phyloP scores from a whole-genome alignment of 2,797 vertebrate genomes.

The Cirrhinus molitorella region DNA sequence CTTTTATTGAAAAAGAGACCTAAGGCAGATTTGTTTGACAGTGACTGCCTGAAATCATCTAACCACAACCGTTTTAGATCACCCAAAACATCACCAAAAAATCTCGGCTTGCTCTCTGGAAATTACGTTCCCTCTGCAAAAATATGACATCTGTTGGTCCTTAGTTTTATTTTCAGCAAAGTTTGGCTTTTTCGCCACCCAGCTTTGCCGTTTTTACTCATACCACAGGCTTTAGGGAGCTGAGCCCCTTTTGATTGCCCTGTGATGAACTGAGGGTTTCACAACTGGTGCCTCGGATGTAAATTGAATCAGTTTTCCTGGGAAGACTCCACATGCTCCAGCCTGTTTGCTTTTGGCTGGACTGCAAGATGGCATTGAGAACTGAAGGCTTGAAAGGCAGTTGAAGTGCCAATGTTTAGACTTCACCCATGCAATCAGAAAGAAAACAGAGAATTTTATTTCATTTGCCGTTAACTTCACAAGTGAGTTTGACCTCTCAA shows the following conservation, averaged over 20 bases:
- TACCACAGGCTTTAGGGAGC: conserved; percentile 50
- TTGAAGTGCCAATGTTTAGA: conserved; percentile 61
- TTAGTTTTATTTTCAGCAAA: conserved; percentile 62
- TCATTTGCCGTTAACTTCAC: conserved; percentile 16
- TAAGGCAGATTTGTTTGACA: conserved; percentile 54
- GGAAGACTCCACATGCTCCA: conserved; percentile 56
- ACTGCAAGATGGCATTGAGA: conserved; percentile 53
- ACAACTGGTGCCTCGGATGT: conserved; percentile 51
- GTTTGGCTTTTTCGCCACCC: conserved; percentile 50
- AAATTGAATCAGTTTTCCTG: conserved; percentile 61
- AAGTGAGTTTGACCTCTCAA: conserved; percentile 33
- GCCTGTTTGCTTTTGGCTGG: conserved; percentile 65
- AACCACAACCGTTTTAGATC: conserved; percentile 45
- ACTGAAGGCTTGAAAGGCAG: conserved; percentile 54
- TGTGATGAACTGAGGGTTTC: conserved; percentile 57
- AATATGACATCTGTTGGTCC: conserved; percentile 58
- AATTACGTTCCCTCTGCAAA: conserved; percentile 62
- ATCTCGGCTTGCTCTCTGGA: conserved; percentile 59
- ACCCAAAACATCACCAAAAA: conserved; percentile 47
- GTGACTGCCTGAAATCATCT: conserved; percentile 1
- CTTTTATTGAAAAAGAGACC: conserved; percentile 56
- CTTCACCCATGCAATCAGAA: conserved; percentile 45
- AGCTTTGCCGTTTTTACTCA: conserved; percentile 56
- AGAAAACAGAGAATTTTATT: conserved; percentile 54
- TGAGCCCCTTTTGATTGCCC: conserved; percentile 45